Base-by-base conservation (phyloP, 2,797 vertebrate species). In the Pitangus sulphuratus region DNA sequence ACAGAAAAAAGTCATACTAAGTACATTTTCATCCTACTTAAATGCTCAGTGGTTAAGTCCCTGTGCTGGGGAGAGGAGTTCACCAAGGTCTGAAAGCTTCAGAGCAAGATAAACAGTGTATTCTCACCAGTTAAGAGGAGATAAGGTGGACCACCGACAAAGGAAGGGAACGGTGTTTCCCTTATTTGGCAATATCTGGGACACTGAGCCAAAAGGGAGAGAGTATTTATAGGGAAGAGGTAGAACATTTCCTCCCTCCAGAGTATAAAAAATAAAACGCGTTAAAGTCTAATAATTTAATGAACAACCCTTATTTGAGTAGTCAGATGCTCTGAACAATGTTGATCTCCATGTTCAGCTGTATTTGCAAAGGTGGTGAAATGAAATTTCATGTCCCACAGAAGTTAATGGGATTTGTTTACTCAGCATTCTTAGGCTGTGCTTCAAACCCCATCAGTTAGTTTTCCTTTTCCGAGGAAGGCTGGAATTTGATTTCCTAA, bases 71-170 rank as follows among this genome's bases (percentile, higher is more conserved):
- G 69, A 91, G 85, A 79, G 69, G 79, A 97, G 90, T 96, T 90
- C 64, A 74, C 81, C 86, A 21, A 95, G 94, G 90, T 94, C 88
- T 97, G 56, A 48, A 91, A 85, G 88, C 84, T 96, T 97, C 88
- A 95, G 92, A 94, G 75, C 86, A 87, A 97, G 96, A 97, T 97
- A 97, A 97, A 96, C 94, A 92, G 86, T 44, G 65, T 77, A 26
- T 40, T 93, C 94, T 96, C 75, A 75, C 84, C 95, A 96, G 96
- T 93, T 71, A 89, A 76, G 81, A 96, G 93, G 89, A 95, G 97
- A 97, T 95, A 96, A 87, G 10, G 8, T 30, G 95, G 94, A 96
- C 90, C 90, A 95, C 88, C 86, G 30, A 87, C 78, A 82, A 44
- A 54, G 70, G 70, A 79, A 35, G 61, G 86, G 89, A 87, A 25